A percentile compares a stretch with the other conserved stretches of the same genome.
Evolutionary conservation across 2,797 vertebrate genomes (phyloP).

Genomic region (Hoplostethus atlanticus): DNA sequence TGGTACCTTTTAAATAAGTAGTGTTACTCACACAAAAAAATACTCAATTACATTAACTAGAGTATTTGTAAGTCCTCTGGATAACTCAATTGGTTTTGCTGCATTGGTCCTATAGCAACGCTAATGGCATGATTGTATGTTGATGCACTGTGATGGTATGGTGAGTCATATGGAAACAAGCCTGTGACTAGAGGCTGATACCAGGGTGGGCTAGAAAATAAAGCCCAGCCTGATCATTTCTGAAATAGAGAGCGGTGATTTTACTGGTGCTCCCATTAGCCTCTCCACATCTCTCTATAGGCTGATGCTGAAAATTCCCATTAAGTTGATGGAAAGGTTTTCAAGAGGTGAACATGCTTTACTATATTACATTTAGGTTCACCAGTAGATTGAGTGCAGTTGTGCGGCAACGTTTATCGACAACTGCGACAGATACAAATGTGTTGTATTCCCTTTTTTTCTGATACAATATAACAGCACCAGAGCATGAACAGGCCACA

Average conservation of each 20-base stretch:
- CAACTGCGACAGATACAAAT: neutral
- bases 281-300: neutral
- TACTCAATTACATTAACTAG: no score
- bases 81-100: no score
- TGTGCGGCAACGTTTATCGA: neutral
- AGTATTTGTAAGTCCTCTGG: no score
- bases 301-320: neutral
- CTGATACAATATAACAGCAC: neutral
- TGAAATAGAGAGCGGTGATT: neutral
- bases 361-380: neutral
- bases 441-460: neutral
- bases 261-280: conserved; percentile 3
- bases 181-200: neutral
- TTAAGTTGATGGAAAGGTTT: conserved; percentile 4
- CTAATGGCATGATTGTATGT: neutral
- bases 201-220: neutral
- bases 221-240: neutral
- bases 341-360: neutral
- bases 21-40: no score
- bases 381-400: no score
- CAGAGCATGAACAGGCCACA: neutral
- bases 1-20: no score
- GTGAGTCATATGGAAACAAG: conserved; percentile 20
- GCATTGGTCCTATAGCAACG: no score
- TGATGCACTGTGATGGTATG: neutral